A percentile compares a stretch with the other conserved stretches of the same genome.
These are phyloP conservation scores for Baccha elongata DNA, from an alignment of 2,888 invertebrate species.

Conservation along the genomic window DNA sequence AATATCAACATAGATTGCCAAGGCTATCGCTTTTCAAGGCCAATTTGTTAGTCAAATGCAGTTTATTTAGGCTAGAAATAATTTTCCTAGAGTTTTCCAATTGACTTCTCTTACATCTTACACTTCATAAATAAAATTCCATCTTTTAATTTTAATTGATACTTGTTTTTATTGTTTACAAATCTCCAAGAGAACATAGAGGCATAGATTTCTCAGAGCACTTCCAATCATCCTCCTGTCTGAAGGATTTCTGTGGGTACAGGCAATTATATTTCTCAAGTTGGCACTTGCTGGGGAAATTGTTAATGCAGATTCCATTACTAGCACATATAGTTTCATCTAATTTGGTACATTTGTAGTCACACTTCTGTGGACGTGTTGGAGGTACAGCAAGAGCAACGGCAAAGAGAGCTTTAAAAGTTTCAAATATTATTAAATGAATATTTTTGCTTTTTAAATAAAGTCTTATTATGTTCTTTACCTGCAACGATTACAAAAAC, in stretches of 20 bases:
- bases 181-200: not conserved
- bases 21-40: too few species aligned
- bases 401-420: conserved; percentile 1
- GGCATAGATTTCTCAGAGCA: conserved; percentile 38
- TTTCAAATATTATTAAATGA: not conserved
- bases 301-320: conserved; percentile 38
- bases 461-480: too few species aligned
- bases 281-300: conserved; percentile 31
- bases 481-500: not conserved
- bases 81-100: too few species aligned
- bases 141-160: not conserved
- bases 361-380: conserved; percentile 28
- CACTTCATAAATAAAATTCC: too few species aligned
- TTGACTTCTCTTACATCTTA: too few species aligned
- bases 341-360: conserved; percentile 24
- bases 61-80: too few species aligned
- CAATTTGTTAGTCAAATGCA: too few species aligned
- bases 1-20: too few species aligned
- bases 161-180: not conserved
- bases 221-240: conserved; percentile 5
- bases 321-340: conserved; percentile 33
- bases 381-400: conserved; percentile 10
- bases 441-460: too few species aligned
- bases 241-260: conserved; percentile 41
- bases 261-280: conserved; percentile 24